Conservation (phyloP, 2,888 invertebrate genomes). For the Drosophila trichaetosa region DNA sequence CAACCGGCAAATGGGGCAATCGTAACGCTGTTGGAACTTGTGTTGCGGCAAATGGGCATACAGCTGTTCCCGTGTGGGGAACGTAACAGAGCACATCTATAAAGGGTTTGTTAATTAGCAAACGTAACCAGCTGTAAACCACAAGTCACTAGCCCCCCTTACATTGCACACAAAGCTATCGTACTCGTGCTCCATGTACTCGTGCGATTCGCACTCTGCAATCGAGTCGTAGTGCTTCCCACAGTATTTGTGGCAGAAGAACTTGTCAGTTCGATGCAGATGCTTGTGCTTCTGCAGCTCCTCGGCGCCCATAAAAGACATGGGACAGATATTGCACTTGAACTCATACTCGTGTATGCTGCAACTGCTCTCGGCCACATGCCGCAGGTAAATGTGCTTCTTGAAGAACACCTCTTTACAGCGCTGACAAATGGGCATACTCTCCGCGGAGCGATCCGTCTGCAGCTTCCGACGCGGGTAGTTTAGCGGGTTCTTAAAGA, state of each 20-base stretch:
- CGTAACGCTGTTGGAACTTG: conserved; percentile 79
- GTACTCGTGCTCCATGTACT: conserved; percentile 82
- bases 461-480: conserved; percentile 81
- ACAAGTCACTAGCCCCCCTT: conserved; percentile 39
- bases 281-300: conserved; percentile 78
- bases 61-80: conserved; percentile 72
- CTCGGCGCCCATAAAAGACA: conserved; percentile 81
- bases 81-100: conserved; percentile 78
- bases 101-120: conserved; percentile 7
- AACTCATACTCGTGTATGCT: conserved; percentile 82
- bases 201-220: conserved; percentile 80
- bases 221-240: conserved; percentile 81
- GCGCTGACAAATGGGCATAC: conserved; percentile 81
- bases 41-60: conserved; percentile 78
- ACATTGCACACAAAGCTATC: conserved; percentile 81
- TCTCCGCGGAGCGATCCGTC: conserved; percentile 76
- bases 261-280: conserved; percentile 75
- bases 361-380: conserved; percentile 81
- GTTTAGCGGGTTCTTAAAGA: conserved; percentile 69
- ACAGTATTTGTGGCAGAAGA: conserved; percentile 82
- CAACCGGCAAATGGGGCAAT: conserved; percentile 80
- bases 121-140: background rate
- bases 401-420: conserved; percentile 83
- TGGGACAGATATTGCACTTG: conserved; percentile 82
- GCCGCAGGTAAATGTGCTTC: conserved; percentile 77